A percentile compares a stretch with the other conserved stretches of the same genome.
These are phyloP conservation scores for Symphodus melops DNA, from an alignment of 2,113 vertebrate species.

Conservation along the genomic window DNA sequence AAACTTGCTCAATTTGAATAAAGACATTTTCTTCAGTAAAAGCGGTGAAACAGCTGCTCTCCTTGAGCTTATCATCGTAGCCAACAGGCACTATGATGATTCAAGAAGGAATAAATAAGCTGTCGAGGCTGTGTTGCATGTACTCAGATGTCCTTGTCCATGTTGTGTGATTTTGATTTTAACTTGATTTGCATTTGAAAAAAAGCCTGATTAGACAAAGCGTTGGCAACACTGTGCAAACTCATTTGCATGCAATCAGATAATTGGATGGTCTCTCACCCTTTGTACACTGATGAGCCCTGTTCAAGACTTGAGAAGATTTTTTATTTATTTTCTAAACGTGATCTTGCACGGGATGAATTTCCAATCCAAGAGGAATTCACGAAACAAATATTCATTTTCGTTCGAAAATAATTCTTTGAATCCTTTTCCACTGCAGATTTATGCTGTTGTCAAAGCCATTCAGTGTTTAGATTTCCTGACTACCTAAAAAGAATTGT, in stretches of 20 bases:
- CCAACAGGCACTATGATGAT: slow-evolving; percentile 10
- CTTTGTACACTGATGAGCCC: background rate
- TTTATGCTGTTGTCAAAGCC: too few species aligned
- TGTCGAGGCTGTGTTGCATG: background rate
- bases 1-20: too few species aligned
- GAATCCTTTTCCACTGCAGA: too few species aligned
- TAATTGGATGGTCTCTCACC: background rate
- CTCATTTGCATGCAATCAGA: background rate
- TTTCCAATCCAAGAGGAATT: too few species aligned
- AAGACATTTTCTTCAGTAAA: slow-evolving; percentile 14
- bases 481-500: too few species aligned
- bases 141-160: background rate
- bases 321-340: too few species aligned
- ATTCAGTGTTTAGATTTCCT: too few species aligned
- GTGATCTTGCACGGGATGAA: too few species aligned
- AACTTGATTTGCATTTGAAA: slow-evolving; percentile 36
- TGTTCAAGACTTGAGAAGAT: too few species aligned
- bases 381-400: too few species aligned
- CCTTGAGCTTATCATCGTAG: slow-evolving; percentile 32
- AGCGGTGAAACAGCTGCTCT: background rate
- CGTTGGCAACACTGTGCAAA: background rate
- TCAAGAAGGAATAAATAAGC: background rate
- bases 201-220: slow-evolving; percentile 3
- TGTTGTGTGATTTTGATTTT: background rate
- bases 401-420: too few species aligned